These are phyloP conservation scores for Leucophenga montana DNA, from an alignment of 2,888 invertebrate genomes.

Conservation along the genomic window DNA sequence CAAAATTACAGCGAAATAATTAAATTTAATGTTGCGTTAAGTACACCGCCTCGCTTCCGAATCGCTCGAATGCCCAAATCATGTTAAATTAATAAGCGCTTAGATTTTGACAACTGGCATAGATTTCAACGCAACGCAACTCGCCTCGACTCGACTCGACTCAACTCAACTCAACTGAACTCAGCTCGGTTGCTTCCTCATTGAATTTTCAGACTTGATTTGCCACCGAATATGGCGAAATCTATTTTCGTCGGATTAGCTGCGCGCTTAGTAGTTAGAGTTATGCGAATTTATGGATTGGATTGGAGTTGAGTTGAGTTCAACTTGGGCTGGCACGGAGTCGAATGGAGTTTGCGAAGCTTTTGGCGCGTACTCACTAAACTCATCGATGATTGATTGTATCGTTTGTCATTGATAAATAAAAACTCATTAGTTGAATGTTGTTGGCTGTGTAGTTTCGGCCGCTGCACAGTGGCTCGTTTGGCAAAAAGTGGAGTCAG, in stretches of 20 bases:
- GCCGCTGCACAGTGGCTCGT: no score
- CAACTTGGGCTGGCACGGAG: no score
- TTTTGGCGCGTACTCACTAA: not conserved
- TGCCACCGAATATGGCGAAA: conserved; percentile 52
- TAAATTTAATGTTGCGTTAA: conserved; percentile 55
- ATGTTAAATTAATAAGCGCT: conserved; percentile 60
- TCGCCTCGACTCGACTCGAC: not conserved
- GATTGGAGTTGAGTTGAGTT: not conserved
- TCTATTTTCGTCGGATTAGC: conserved; percentile 33
- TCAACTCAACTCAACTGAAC: not conserved
- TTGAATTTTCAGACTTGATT: conserved; percentile 53
- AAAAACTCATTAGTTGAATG: conserved; percentile 57
- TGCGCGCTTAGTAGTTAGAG: conserved; percentile 25
- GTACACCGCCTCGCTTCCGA: not conserved
- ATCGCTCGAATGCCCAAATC: conserved; percentile 32
- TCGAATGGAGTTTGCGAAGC: not conserved
- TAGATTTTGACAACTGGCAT: conserved; percentile 46
- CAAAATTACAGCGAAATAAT: conserved; percentile 49
- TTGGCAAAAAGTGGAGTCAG: no score
- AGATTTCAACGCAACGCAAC: conserved; percentile 31
- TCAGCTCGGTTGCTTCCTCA: not conserved
- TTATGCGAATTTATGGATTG: conserved; percentile 7
- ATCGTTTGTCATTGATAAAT: conserved; percentile 55
- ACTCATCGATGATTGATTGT: conserved; percentile 23
- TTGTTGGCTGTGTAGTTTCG: conserved; percentile 2